These are phyloP conservation scores for Drosophila eugracilis DNA, from an alignment of 1,140 invertebrate genomes.

Conservation along the genomic window DNA sequence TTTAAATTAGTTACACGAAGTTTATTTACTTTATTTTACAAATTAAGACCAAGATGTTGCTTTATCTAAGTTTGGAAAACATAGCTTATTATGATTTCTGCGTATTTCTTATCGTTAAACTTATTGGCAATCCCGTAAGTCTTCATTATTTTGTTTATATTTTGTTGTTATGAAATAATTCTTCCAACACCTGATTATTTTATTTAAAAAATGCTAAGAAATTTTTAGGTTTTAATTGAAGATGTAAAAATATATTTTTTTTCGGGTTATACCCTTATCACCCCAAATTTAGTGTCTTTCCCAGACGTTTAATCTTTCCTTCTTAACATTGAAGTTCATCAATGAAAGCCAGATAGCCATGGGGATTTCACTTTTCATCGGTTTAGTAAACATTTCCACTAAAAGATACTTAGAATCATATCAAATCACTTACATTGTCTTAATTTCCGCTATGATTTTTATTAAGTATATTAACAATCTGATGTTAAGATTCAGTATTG, in stretches of 20 bases:
- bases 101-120: no score
- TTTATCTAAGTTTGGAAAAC: background rate
- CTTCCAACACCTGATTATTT: no score
- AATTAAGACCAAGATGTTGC: background rate
- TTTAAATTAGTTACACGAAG: no score
- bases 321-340: conserved; percentile 9
- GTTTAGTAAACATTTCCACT: conserved; percentile 18
- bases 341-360: conserved; percentile 34
- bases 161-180: no score
- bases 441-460: background rate
- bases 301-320: conserved; percentile 16
- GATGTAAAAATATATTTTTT: background rate
- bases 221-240: background rate
- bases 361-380: conserved; percentile 12
- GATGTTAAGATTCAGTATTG: no score
- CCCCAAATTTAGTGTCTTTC: background rate
- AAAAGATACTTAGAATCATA: background rate
- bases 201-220: no score
- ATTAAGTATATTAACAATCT: no score
- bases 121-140: no score
- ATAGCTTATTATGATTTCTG: no score
- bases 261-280: background rate
- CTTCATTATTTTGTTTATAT: no score
- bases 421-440: background rate
- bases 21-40: no score